Base-by-base conservation (phyloP, 37 sponge, comb jelly and placozoan species). In the Dysidea cf. avara region DNA sequence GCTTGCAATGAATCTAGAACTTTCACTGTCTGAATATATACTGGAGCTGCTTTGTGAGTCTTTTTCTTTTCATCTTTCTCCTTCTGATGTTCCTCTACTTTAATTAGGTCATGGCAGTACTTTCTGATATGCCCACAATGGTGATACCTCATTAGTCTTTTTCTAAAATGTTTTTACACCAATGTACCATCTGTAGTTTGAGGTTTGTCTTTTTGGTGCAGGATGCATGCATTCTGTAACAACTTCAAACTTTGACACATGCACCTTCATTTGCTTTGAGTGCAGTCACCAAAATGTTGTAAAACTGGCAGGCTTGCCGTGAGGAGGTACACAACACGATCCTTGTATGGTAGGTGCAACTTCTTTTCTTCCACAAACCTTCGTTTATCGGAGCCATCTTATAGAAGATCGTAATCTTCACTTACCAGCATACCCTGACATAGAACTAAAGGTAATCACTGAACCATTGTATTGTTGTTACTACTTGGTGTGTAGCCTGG, bases 351-450 rank as follows among this genome's bases (percentile, higher is more conserved):
- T 11, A 57, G n/a, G n/a, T n/a, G n/a, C n/a, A n/a, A n/a, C n/a
- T n/a, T n/a, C n/a, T n/a, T n/a, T n/a, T n/a, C n/a, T n/a, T n/a
- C n/a, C n/a, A n/a, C n/a, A n/a, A n/a, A n/a, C n/a, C n/a, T n/a
- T n/a, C n/a, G n/a, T n/a, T n/a, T n/a, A n/a, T n/a, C n/a, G n/a
- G n/a, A n/a, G n/a, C n/a, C n/a, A n/a, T n/a, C n/a, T n/a, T 54
- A 61, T 96, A 9, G 97, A 93, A 39, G 87, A 86, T 34, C 74
- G 89, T n/a, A 81, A 88, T 64, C 54, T 96, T 12, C 87, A 96
- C 73, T 71, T 96, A 1, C 90, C 94, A 20, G 97, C 94, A 11
- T 81, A 82, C 57, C 77, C 81, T 50, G 85, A 86, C 34, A 75
- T 93, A 35, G 94, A 96, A 50, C 87, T 96, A 40, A 96, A 83